Conservation (phyloP, 2,797 vertebrate genomes). For the Decapterus maruadsi region DNA sequence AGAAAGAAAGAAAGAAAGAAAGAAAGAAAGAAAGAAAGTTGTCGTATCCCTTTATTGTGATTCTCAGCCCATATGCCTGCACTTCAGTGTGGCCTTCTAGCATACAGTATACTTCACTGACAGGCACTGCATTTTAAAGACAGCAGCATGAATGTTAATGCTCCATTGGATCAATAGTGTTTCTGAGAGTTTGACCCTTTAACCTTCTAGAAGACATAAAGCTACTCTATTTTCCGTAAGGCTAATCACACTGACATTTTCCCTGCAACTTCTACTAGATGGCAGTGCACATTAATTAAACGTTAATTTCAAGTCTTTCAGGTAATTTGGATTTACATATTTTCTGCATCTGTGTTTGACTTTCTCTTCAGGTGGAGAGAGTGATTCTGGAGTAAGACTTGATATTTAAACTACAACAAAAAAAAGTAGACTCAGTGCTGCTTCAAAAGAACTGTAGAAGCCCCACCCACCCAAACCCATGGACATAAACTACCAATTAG, state of each 20-base stretch:
- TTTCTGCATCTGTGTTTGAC: not conserved
- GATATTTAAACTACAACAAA: too few relatives aligned
- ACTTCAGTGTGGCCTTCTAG: constrained; percentile 35
- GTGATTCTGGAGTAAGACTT: too few relatives aligned
- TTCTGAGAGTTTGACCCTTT: constrained; percentile 55
- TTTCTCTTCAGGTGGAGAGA: not conserved
- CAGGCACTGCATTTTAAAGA: constrained; percentile 58
- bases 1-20: constrained; percentile 1
- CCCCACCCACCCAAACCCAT: too few relatives aligned
- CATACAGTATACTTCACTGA: constrained; percentile 47
- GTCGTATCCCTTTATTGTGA: constrained; percentile 36
- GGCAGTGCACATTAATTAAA: constrained; percentile 12
- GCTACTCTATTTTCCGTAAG: constrained; percentile 31
- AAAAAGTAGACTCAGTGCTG: too few relatives aligned
- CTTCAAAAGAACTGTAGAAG: too few relatives aligned
- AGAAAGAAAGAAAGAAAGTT: constrained; percentile 2
- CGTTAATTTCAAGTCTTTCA: constrained; percentile 4
- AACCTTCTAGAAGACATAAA: constrained; percentile 44
- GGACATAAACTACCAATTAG: too few relatives aligned
- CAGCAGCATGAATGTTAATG: constrained; percentile 63
- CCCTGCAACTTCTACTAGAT: constrained; percentile 18
- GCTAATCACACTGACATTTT: constrained; percentile 45
- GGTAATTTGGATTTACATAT: not conserved
- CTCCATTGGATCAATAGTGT: constrained; percentile 59
- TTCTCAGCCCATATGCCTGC: constrained; percentile 11